Percentiles rank a stretch among this genome's conserved stretches.
Evolutionary conservation across 2,888 invertebrate genomes (phyloP).

Genomic region (Agriopis leucophaearia): DNA sequence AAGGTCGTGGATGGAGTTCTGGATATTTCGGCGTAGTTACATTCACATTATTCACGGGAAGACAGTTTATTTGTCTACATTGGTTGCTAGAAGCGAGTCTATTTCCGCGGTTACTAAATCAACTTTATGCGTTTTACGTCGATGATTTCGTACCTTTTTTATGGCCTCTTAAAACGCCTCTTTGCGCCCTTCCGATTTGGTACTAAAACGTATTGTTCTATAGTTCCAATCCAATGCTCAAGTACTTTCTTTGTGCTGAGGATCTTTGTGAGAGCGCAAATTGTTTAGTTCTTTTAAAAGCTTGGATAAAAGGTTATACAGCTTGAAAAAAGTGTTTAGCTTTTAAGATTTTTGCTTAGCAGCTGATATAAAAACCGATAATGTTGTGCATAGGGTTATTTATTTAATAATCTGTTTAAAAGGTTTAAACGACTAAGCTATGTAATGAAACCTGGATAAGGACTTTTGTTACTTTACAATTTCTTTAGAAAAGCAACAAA

Average conservation of each 20-base stretch:
- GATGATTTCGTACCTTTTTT: conserved; percentile 21
- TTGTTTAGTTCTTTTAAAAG: conserved; percentile 24
- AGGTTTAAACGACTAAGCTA: conserved; percentile 25
- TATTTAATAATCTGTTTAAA: conserved; percentile 22
- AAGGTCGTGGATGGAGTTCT: too few relatives aligned
- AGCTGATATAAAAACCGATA: conserved; percentile 38
- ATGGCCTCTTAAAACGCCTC: conserved; percentile 25
- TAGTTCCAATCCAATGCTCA: conserved; percentile 13
- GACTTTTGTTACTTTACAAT: too few relatives aligned
- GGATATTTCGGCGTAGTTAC: too few relatives aligned
- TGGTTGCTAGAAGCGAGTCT: too few relatives aligned
- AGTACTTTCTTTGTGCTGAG: conserved; percentile 25
- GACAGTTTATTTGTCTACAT: too few relatives aligned
- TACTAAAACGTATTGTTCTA: conserved; percentile 31
- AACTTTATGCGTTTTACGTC: conserved; percentile 18
- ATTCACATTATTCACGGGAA: too few relatives aligned
- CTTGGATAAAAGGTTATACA: conserved; percentile 8
- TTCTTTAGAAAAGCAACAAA: too few relatives aligned
- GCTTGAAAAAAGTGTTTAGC: conserved; percentile 40
- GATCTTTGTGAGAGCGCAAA: conserved; percentile 18
- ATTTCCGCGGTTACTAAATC: conserved; percentile 16
- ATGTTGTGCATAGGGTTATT: conserved; percentile 11
- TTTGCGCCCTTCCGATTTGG: conserved; percentile 17
- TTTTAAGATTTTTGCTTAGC: conserved; percentile 32
- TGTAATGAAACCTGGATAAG: not conserved